Percentiles rank a stretch among this genome's conserved stretches.
These are phyloP conservation scores for Eurosta solidaginis DNA, from an alignment of 1,140 invertebrate species.

Conservation along the genomic window DNA sequence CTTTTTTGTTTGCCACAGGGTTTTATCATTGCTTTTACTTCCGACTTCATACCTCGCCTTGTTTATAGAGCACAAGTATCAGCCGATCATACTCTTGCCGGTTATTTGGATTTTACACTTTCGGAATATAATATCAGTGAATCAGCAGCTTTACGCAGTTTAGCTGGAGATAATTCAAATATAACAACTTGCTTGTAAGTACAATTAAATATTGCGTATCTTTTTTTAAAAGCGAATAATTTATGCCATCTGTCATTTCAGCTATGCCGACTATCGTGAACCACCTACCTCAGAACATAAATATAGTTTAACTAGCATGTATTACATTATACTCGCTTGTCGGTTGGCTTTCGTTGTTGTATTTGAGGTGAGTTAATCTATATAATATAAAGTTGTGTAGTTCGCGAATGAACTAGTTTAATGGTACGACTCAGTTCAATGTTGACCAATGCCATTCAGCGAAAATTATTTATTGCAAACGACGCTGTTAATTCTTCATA, in stretches of 20 bases:
- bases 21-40: slow-evolving; percentile 98
- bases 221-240: background rate
- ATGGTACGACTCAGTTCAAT: too few species aligned
- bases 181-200: slow-evolving; percentile 59
- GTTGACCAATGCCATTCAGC: too few species aligned
- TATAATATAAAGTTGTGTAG: too few species aligned
- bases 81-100: slow-evolving; percentile 67
- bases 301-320: slow-evolving; percentile 78
- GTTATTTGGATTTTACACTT: slow-evolving; percentile 84
- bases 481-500: too few species aligned
- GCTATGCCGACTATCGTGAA: slow-evolving; percentile 83
- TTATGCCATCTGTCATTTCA: slow-evolving; percentile 7
- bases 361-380: slow-evolving; percentile 86
- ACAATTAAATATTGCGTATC: background rate
- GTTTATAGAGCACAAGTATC: slow-evolving; percentile 75
- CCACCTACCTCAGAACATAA: slow-evolving; percentile 68
- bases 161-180: slow-evolving; percentile 42
- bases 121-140: slow-evolving; percentile 80
- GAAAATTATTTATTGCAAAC: too few species aligned
- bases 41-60: slow-evolving; percentile 92
- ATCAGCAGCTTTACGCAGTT: slow-evolving; percentile 64
- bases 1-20: slow-evolving; percentile 69
- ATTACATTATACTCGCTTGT: slow-evolving; percentile 89
- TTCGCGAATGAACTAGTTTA: too few species aligned
- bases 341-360: slow-evolving; percentile 89